Evolutionary conservation across 2,113 vertebrate genomes (phyloP).

Genomic region (Lanius collurio): DNA sequence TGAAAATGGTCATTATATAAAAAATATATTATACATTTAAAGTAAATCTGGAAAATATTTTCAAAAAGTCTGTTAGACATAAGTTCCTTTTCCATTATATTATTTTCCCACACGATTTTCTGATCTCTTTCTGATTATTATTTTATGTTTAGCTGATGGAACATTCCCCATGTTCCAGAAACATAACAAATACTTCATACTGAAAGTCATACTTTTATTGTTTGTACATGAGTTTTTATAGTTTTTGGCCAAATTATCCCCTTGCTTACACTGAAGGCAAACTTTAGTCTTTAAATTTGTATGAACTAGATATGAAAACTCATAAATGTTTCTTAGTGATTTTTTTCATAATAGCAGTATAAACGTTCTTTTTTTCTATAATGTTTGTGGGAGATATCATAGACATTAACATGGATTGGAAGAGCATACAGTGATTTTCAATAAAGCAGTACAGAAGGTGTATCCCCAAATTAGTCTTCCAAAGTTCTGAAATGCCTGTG

Average conservation of each 20-base stretch:
- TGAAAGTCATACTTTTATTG: background rate
- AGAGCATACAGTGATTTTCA: background rate
- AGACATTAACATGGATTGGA: background rate
- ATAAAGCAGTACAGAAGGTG: background rate
- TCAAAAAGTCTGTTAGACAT: background rate
- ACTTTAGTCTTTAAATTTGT: constrained; percentile 15
- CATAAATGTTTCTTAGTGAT: background rate
- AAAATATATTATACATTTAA: background rate
- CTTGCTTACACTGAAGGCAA: background rate
- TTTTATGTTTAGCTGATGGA: background rate
- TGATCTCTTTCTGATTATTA: background rate
- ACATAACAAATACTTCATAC: background rate
- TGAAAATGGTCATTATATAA: background rate
- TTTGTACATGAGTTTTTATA: background rate
- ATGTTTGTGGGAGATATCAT: background rate
- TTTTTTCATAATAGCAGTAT: background rate
- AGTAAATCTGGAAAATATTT: background rate
- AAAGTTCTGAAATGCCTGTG: background rate
- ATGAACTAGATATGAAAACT: background rate
- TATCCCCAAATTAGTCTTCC: background rate
- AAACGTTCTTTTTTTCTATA: background rate
- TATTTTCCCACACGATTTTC: background rate
- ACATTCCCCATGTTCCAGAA: background rate
- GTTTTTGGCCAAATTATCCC: background rate
- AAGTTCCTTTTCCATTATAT: accelerated